Conservation (phyloP, 2,888 invertebrate species). For the Apodemia hepburni region DNA sequence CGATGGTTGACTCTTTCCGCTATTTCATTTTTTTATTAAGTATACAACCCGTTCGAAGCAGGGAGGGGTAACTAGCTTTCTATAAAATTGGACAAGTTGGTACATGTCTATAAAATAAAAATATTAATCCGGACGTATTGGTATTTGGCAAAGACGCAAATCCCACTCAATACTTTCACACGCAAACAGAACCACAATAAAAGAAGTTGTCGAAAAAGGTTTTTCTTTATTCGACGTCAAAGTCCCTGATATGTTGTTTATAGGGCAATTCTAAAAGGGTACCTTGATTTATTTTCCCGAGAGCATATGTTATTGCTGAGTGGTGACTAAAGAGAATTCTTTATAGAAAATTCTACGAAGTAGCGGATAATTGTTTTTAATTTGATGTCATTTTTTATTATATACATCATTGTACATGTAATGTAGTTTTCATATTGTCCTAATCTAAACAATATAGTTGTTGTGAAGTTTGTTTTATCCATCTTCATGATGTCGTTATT, state of each 20-base stretch:
- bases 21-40: too few relatives aligned
- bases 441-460: too few relatives aligned
- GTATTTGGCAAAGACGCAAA: not conserved
- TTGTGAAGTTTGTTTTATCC: too few relatives aligned
- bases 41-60: too few relatives aligned
- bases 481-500: too few relatives aligned
- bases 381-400: not conserved
- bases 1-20: too few relatives aligned
- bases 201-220: constrained; percentile 12
- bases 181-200: constrained; percentile 7
- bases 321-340: not conserved
- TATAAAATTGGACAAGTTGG: not conserved
- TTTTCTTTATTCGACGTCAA: constrained; percentile 13
- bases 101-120: not conserved
- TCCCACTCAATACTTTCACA: constrained; percentile 13
- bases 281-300: constrained; percentile 14
- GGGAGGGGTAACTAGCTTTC: too few relatives aligned
- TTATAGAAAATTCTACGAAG: not conserved
- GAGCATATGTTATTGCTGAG: constrained; percentile 11
- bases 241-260: constrained; percentile 14
- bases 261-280: constrained; percentile 13
- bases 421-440: too few relatives aligned
- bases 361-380: not conserved
- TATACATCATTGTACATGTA: too few relatives aligned
- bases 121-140: not conserved